Percentiles rank a stretch among this genome's conserved stretches.
phyloP scores from a whole-genome alignment of 2,113 vertebrate species.

The Cinclus mexicanus region DNA sequence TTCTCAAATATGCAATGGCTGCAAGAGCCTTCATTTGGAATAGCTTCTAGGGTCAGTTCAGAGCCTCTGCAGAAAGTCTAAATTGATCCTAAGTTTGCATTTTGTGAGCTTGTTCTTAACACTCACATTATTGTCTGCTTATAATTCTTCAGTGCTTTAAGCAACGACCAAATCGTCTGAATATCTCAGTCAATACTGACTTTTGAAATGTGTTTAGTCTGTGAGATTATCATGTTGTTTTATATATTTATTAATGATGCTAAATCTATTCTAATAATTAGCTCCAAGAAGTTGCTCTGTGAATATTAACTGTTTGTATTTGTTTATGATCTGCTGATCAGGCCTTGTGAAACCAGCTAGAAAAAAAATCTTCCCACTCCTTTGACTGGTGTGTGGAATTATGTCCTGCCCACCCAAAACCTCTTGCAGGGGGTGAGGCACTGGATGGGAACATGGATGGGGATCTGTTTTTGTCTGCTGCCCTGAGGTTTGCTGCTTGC shows the following conservation, averaged over 20 bases:
- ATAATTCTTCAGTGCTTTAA: constrained; percentile 7
- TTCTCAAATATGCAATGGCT: constrained; percentile 45
- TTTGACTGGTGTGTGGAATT: background rate
- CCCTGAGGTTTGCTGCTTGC: constrained; percentile 26
- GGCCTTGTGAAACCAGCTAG: constrained; percentile 6
- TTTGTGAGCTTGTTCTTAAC: constrained; percentile 5
- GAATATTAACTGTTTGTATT: background rate
- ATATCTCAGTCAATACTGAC: background rate
- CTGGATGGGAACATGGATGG: background rate
- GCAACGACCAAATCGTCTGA: background rate
- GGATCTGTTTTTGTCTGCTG: constrained; percentile 6
- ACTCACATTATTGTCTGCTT: background rate
- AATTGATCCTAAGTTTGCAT: background rate
- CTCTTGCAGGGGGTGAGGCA: background rate
- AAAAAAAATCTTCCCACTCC: background rate
- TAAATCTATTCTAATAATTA: background rate
- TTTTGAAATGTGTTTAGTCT: constrained; percentile 22
- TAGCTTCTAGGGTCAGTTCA: background rate
- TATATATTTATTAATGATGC: constrained; percentile 62
- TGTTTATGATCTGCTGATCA: background rate
- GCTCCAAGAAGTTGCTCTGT: background rate
- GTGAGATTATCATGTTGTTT: constrained; percentile 35
- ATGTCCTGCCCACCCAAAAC: background rate
- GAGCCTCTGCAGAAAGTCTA: background rate
- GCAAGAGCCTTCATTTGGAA: background rate